Base-by-base conservation (phyloP, 2,797 vertebrate species). In the Miichthys miiuy region DNA sequence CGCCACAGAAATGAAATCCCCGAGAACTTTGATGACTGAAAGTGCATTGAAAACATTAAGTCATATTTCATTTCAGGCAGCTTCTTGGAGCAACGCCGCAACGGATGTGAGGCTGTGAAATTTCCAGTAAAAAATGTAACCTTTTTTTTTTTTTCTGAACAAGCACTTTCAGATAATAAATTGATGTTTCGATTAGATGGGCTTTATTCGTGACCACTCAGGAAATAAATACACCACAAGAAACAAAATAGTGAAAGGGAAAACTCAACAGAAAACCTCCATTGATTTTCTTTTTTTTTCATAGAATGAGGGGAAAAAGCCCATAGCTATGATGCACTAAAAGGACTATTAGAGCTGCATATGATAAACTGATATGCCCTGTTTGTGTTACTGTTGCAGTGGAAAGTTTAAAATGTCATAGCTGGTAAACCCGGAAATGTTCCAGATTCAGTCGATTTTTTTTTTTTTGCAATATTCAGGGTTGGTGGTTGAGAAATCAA, bases 121-220 rank as follows among this genome's bases (percentile, higher is more conserved):
- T 92, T 94, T 96, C 94, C 94, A 92, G 93, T 92, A 94, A 95
- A 88, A 90, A 84, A 86, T 63, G 52, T 81, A 56, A 57, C 10
- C 4, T 34, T 75, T 68, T 83, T 70, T 65, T 70, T 65, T 67
- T 46, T 72, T 64, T 52, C 72, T 57, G 41, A 90, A 93, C 80
- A 84, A 91, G 91, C 92, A 92, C 91, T 93, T 94, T 93, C 90
- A 94, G 91, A 93, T 95, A 94, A 96, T 92, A 94, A 96, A 96
- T 96, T 95, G 94, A 95, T 89, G 88, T 94, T 95, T 95, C 94
- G 94, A 96, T 96, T 95, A 92, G 92, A 92, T 89, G 83, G 92
- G 92, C 94, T 95, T 95, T 88, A 94, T 93, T 94, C 75, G 84
- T 83, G 87, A 93, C 92, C 93, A 90, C 92, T 93, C 93, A 92